Conservation (phyloP, 2,888 invertebrate genomes). For the Diploptera punctata region DNA sequence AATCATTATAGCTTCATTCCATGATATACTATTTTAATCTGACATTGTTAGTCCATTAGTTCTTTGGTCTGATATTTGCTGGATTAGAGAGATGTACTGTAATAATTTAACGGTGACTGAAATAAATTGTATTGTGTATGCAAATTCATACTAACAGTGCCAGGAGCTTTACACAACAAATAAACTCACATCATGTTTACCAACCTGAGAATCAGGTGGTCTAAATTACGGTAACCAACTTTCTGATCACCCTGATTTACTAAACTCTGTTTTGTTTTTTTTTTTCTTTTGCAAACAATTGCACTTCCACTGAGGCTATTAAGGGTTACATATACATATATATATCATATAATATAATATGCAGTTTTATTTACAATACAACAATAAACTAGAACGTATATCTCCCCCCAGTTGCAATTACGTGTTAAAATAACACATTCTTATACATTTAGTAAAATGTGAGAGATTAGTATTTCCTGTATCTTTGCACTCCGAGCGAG, state of each 20-base stretch:
- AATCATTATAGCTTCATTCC: too few species aligned
- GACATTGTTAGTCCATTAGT: too few species aligned
- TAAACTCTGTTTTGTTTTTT: not conserved
- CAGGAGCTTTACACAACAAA: too few species aligned
- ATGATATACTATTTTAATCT: too few species aligned
- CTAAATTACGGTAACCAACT: slow-evolving; percentile 21
- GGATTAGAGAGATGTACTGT: too few species aligned
- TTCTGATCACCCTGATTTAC: slow-evolving; percentile 28
- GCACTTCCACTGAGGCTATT: slow-evolving; percentile 31
- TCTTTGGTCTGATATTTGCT: too few species aligned
- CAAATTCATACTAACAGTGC: too few species aligned
- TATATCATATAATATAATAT: slow-evolving; percentile 32
- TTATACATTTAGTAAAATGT: slow-evolving; percentile 24
- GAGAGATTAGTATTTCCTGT: slow-evolving; percentile 13
- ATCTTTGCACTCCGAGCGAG: not conserved
- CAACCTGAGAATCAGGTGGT: not conserved
- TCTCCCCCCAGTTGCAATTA: not conserved
- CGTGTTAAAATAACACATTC: slow-evolving; percentile 23
- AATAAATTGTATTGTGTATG: too few species aligned
- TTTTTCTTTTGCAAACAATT: slow-evolving; percentile 18
- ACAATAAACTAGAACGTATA: slow-evolving; percentile 38
- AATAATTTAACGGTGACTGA: too few species aligned
- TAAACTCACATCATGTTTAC: not conserved
- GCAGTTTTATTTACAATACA: slow-evolving; percentile 39
- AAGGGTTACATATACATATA: slow-evolving; percentile 32